These are phyloP conservation scores for Meta bourneti DNA, from an alignment of 2,888 invertebrate species.

Conservation along the genomic window DNA sequence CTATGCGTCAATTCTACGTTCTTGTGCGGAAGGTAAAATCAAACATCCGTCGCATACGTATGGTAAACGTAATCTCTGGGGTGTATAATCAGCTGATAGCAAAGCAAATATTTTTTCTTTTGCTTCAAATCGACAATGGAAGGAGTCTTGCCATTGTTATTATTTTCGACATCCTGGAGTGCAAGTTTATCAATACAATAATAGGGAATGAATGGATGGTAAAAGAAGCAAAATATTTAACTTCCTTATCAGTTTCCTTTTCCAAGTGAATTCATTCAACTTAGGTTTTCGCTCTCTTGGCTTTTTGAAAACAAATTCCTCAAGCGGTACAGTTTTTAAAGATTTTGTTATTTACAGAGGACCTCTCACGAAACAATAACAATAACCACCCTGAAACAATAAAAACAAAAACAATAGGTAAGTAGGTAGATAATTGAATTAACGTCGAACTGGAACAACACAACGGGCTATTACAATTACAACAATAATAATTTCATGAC, in stretches of 20 bases:
- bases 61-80: neutral
- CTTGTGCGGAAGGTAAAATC: neutral
- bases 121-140: constrained; percentile 11
- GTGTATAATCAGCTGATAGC: constrained; percentile 1
- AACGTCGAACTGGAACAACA: no score
- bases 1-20: neutral
- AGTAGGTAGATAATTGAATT: no score
- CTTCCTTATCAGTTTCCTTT: neutral
- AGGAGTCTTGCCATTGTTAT: neutral
- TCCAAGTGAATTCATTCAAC: neutral
- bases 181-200: constrained; percentile 1
- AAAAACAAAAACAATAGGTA: no score
- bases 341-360: no score
- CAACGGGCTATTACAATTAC: no score
- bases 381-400: no score
- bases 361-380: no score
- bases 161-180: neutral
- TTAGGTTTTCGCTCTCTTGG: neutral
- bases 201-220: neutral
- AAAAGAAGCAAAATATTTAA: neutral
- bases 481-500: no score
- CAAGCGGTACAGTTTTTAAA: no score
- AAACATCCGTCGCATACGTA: neutral
- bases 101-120: constrained; percentile 7
- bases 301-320: no score